Evolutionary conservation across 2,888 invertebrate genomes (phyloP), one percentile per base, ranked within the genome.

Genomic region (Leptothorax acervorum): DNA sequence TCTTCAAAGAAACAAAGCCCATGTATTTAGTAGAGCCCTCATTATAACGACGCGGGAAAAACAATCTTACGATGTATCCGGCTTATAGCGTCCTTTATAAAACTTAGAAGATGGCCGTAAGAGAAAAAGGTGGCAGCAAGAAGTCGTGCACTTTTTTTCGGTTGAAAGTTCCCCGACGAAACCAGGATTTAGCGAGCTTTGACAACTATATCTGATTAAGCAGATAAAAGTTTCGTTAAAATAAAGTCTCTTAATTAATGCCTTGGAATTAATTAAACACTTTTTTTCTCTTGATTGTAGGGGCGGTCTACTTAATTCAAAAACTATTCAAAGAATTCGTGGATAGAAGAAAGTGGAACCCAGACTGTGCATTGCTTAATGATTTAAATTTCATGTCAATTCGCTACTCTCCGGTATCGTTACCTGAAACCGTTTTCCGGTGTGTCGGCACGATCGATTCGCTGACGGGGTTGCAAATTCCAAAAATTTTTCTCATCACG

Each of bases 1-100:
- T 81, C 79, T 73, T 81, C 79, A 81, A 81, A 81, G 73, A 81
- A 81, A 81, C 79, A 73, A 73, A 73, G 79, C 79, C 73, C 73
- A 60, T 81, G 79, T 73, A 81, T 81, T 81, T 81, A 81, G 79
- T 73, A 73, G 73, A 73, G 79, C 73, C 60, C 73, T 81, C 73
- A 81, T 81, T 81, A 81, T 81, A 81, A 81, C 73, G 39, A 73
- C 73, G 71, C 79, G 51, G 18, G 60, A 81, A 81, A 81, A 79
- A 71, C 73, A 60, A 42, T 62, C 51, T 28, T 60, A 71, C 79
- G 48, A 31, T 62, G 48, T 71, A 60, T 57, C 48, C 48, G n/a
- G 71, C 79, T 81, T 62, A 48, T 60, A 51, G 45, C 60, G 39
- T 28, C 18, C 51, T 62, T 81, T 81, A 62, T 81, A 60, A 81